These are phyloP conservation scores for Falco concolor DNA, from an alignment of 2,797 vertebrate genomes.

Conservation along the genomic window DNA sequence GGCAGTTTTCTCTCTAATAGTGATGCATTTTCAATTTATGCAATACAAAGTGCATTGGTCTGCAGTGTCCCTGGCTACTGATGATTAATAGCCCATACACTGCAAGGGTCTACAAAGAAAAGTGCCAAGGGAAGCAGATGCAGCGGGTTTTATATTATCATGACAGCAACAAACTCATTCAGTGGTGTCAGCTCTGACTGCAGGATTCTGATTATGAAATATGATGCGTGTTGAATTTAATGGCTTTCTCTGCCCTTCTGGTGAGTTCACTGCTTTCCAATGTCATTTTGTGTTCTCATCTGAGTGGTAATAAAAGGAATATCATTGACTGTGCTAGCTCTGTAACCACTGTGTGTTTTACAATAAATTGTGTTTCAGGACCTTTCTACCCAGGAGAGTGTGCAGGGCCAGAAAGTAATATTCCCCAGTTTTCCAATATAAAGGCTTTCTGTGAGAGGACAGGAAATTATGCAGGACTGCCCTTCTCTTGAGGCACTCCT, in stretches of 20 bases:
- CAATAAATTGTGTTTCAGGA: slow-evolving; percentile 75
- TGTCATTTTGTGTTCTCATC: slow-evolving; percentile 78
- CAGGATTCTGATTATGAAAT: slow-evolving; percentile 81
- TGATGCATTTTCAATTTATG: slow-evolving; percentile 71
- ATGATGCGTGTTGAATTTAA: slow-evolving; percentile 78
- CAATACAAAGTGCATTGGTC: slow-evolving; percentile 69
- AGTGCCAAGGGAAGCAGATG: slow-evolving; percentile 74
- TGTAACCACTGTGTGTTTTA: slow-evolving; percentile 76
- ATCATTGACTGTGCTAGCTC: slow-evolving; percentile 72
- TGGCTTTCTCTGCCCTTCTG: slow-evolving; percentile 79
- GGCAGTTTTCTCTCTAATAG: slow-evolving; percentile 60
- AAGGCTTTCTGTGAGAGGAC: not conserved
- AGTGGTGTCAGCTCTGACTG: slow-evolving; percentile 75
- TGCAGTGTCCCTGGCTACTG: slow-evolving; percentile 61
- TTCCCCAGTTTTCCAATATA: slow-evolving; percentile 35
- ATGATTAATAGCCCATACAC: slow-evolving; percentile 75
- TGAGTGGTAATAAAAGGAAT: slow-evolving; percentile 77
- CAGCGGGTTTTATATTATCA: slow-evolving; percentile 74
- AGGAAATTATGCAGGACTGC: slow-evolving; percentile 9
- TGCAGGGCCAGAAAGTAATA: slow-evolving; percentile 58
- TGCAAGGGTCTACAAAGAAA: slow-evolving; percentile 69
- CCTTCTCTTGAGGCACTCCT: slow-evolving; percentile 26
- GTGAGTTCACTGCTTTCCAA: slow-evolving; percentile 76
- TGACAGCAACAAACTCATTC: slow-evolving; percentile 77
- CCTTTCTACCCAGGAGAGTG: slow-evolving; percentile 70